A percentile compares a stretch with the other conserved stretches of the same genome.
Conservation (phyloP, 2,113 vertebrate genomes). For the Microtus ochrogaster region DNA sequence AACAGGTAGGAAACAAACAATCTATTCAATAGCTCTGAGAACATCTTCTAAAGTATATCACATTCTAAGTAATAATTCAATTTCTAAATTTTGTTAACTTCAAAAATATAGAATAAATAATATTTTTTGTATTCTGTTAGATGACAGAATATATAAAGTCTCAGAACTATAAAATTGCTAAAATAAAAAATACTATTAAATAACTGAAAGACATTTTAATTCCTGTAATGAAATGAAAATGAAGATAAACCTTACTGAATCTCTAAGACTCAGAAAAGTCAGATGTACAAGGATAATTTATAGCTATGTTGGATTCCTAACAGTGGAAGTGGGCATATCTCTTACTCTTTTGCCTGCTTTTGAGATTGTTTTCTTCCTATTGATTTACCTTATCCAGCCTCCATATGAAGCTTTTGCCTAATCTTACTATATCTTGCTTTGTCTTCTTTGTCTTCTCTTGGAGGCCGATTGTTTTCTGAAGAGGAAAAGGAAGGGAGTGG, state of each 20-base stretch:
- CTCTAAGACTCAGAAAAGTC: neutral
- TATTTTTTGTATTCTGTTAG: neutral
- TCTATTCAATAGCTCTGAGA: neutral
- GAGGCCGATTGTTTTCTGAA: too few species aligned
- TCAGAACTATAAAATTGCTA: neutral
- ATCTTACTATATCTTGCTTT: too few species aligned
- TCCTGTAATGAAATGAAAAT: neutral
- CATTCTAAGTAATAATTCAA: neutral
- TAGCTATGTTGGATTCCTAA: too few species aligned
- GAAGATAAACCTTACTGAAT: neutral
- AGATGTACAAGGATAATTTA: too few species aligned
- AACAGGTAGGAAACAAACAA: neutral
- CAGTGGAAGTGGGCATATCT: too few species aligned
- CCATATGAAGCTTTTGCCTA: too few species aligned
- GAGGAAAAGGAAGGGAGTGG: too few species aligned
- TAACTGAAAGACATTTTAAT: neutral
- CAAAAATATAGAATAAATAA: neutral
- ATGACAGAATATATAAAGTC: neutral
- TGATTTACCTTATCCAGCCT: too few species aligned
- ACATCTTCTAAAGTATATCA: neutral
- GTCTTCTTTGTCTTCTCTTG: too few species aligned
- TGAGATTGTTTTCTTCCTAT: too few species aligned
- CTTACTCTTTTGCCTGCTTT: too few species aligned
- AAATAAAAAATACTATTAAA: neutral
- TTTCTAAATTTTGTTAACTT: neutral